Conservation (phyloP, 2,113 vertebrate species). For the Oncorhynchus clarkii region DNA sequence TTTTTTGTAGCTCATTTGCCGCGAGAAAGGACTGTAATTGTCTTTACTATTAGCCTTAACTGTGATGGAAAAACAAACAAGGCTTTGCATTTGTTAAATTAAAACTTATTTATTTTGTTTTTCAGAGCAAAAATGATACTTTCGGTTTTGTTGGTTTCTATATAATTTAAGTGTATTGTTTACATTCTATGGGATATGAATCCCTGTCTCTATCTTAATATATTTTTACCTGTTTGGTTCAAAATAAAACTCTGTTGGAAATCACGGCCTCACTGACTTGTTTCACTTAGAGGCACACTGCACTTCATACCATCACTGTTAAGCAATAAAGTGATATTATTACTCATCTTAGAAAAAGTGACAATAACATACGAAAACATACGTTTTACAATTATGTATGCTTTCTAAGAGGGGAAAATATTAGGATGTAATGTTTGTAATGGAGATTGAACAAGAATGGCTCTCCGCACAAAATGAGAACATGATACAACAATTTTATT, state of each 20-base stretch:
- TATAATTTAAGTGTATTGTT: slow-evolving; percentile 75
- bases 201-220: slow-evolving; percentile 73
- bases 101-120: slow-evolving; percentile 75
- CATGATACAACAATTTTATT: slow-evolving; percentile 36
- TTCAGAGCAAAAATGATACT: slow-evolving; percentile 61
- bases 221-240: slow-evolving; percentile 67
- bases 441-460: slow-evolving; percentile 68
- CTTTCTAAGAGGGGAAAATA: not conserved
- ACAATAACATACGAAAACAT: not conserved
- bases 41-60: slow-evolving; percentile 28
- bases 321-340: too few relatives aligned
- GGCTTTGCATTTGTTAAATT: slow-evolving; percentile 72
- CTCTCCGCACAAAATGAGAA: slow-evolving; percentile 42
- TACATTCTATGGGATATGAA: slow-evolving; percentile 68
- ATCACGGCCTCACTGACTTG: not conserved
- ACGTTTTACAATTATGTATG: too few relatives aligned
- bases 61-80: slow-evolving; percentile 31
- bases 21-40: slow-evolving; percentile 8
- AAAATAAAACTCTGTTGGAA: slow-evolving; percentile 69
- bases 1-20: not conserved
- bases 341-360: not conserved
- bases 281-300: not conserved
- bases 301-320: not conserved
- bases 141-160: slow-evolving; percentile 55
- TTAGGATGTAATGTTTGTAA: slow-evolving; percentile 33